These are phyloP conservation scores for Carapus acus DNA, from an alignment of 2,797 vertebrate species.

Conservation along the genomic window DNA sequence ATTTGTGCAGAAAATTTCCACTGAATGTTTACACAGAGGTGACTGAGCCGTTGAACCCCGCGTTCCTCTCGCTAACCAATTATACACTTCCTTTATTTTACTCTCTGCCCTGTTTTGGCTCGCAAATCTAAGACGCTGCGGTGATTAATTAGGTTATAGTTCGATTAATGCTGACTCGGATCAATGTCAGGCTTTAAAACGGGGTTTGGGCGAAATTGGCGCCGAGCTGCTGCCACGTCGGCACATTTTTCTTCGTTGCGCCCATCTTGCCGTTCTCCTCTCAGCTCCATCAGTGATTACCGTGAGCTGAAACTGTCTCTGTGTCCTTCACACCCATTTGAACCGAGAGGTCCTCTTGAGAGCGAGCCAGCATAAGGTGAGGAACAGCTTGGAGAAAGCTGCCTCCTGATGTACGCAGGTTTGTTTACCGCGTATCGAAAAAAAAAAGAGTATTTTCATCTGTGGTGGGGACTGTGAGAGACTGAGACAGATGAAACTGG, in stretches of 20 bases:
- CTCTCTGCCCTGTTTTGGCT: background rate
- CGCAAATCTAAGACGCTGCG: background rate
- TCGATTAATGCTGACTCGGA: background rate
- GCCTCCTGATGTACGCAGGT: background rate
- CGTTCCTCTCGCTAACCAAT: constrained; percentile 16
- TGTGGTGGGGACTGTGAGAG: constrained; percentile 1
- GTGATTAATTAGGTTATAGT: constrained; percentile 8
- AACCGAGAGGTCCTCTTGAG: background rate
- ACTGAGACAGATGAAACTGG: constrained; percentile 10
- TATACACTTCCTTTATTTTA: constrained; percentile 13
- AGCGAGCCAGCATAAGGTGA: constrained; percentile 9
- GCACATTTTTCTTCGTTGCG: constrained; percentile 7
- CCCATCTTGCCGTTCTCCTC: constrained; percentile 8
- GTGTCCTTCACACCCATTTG: background rate
- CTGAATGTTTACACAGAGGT: constrained; percentile 25
- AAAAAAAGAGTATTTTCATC: background rate
- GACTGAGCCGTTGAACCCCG: constrained; percentile 11
- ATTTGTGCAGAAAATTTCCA: constrained; percentile 35
- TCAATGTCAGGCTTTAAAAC: background rate
- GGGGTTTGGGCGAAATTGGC: background rate
- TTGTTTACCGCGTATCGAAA: constrained; percentile 8
- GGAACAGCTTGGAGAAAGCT: background rate
- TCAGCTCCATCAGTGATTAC: constrained; percentile 2
- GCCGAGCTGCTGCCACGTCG: constrained; percentile 15
- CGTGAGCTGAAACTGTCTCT: constrained; percentile 9